These are phyloP conservation scores for Oreochromis grahami DNA, from an alignment of 2,797 vertebrate species.

Conservation along the genomic window DNA sequence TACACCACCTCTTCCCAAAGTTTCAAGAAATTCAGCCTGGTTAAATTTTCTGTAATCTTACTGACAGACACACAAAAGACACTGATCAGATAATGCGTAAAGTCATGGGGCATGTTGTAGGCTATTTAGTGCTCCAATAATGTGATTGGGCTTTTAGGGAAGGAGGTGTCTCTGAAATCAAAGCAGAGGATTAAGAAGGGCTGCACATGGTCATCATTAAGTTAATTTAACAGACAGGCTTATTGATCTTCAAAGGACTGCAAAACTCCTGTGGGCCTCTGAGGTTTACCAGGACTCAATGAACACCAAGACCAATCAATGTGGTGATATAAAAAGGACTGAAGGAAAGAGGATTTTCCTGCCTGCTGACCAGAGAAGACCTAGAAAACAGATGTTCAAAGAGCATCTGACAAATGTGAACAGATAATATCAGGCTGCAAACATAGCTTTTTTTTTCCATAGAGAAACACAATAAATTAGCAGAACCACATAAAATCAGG, in stretches of 20 bases:
- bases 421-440: neutral
- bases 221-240: conserved; percentile 34
- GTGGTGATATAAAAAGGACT: neutral
- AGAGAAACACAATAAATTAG: neutral
- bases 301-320: conserved; percentile 27
- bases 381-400: neutral
- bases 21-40: neutral
- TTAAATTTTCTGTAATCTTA: neutral
- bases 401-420: neutral
- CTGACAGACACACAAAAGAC: neutral
- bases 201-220: conserved; percentile 12
- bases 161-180: conserved; percentile 3
- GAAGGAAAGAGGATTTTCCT: neutral
- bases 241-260: conserved; percentile 34
- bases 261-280: neutral
- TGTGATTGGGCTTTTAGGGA: neutral
- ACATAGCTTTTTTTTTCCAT: neutral
- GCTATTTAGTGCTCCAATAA: neutral
- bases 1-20: neutral
- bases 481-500: neutral
- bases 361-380: neutral
- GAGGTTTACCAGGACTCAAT: conserved; percentile 35
- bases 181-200: conserved; percentile 13
- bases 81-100: neutral
- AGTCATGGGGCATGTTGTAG: neutral